Conservation (phyloP, 2,888 invertebrate genomes). For the Lasioglossum leucozonium region DNA sequence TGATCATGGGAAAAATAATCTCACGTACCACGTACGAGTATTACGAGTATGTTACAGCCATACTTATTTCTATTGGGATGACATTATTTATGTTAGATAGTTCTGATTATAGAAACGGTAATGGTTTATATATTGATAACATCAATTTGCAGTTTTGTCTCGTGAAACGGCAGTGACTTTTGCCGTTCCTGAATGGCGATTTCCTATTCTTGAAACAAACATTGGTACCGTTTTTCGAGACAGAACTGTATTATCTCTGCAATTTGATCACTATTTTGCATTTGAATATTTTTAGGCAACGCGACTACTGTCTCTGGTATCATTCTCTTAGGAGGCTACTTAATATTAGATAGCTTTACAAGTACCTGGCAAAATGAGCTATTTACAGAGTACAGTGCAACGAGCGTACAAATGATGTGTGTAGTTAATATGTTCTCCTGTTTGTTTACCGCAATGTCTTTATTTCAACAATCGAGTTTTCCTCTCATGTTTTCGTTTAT, state of each 20-base stretch:
- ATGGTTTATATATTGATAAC: slow-evolving; percentile 34
- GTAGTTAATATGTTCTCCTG: slow-evolving; percentile 98
- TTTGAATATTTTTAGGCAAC: slow-evolving; percentile 83
- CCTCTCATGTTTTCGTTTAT: slow-evolving; percentile 90
- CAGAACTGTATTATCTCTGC: not conserved
- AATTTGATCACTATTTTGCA: not conserved
- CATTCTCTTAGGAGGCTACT: slow-evolving; percentile 94
- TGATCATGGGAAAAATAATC: slow-evolving; percentile 98
- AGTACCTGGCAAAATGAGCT: slow-evolving; percentile 98
- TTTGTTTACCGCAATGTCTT: slow-evolving; percentile 93
- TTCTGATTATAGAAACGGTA: slow-evolving; percentile 87
- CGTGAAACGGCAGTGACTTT: too few relatives aligned
- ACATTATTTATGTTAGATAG: slow-evolving; percentile 95
- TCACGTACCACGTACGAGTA: slow-evolving; percentile 94
- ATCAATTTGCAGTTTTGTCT: not conserved
- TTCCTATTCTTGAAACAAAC: too few relatives aligned
- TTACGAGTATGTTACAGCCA: slow-evolving; percentile 96
- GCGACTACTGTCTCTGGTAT: slow-evolving; percentile 94
- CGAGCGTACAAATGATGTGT: slow-evolving; percentile 97
- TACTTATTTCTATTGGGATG: slow-evolving; percentile 96
- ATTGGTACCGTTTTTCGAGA: too few relatives aligned
- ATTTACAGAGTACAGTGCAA: slow-evolving; percentile 92
- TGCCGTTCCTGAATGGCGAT: too few relatives aligned
- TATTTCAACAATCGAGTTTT: slow-evolving; percentile 95
- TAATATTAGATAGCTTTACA: slow-evolving; percentile 98